Evolutionary conservation across 2,888 invertebrate genomes (phyloP), one percentile per base, ranked within the genome.

Genomic region (Acholoe squamosa): DNA sequence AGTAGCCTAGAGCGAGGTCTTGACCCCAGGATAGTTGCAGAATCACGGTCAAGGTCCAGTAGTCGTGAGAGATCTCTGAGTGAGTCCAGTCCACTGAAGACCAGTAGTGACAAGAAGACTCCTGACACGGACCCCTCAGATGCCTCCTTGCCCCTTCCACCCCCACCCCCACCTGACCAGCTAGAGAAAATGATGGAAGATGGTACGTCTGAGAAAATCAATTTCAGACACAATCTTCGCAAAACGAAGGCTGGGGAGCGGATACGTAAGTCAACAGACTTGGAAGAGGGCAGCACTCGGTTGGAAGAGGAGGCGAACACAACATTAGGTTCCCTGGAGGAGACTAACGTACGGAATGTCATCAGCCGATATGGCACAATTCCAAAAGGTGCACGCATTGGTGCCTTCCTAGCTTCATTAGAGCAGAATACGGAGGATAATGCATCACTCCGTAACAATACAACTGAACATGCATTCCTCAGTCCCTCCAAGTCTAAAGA

Each of bases 301-400:
- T 92, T 93, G 16, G 93, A 92, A 1, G 92, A 93, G 61, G 92
- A 92, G 10, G 92, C 92, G 12, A 89, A 54, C 71, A 90, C 93
- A 25, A 94, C 93, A 94, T 98, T 99, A 92, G 99, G 98, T 90
- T 98, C 99, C 33, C 96, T 99, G 93, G 99, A 99, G 96, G 98
- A 98, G 93, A 98, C 98, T 96, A 99, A 99, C 96, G 99, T 99
- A 89, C 98, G 98, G 94, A 97, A 98, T 93, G 98, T 98, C 84
- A 96, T 96, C 86, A 99, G 98, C 96, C 97, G 99, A 43, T 99
- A 99, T 95, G 99, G 99, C 28, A 99, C 99, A 16, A 96, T 99
- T 94, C 99, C 99, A 0, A 99, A 99, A 96, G 99, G 98, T 86
- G 98, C 98, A 16, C 97, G 99, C 93, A 99, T 99, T 94, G 99